These are phyloP conservation scores for Xestia rhomboidea DNA, from an alignment of 2,888 invertebrate species.

Conservation along the genomic window DNA sequence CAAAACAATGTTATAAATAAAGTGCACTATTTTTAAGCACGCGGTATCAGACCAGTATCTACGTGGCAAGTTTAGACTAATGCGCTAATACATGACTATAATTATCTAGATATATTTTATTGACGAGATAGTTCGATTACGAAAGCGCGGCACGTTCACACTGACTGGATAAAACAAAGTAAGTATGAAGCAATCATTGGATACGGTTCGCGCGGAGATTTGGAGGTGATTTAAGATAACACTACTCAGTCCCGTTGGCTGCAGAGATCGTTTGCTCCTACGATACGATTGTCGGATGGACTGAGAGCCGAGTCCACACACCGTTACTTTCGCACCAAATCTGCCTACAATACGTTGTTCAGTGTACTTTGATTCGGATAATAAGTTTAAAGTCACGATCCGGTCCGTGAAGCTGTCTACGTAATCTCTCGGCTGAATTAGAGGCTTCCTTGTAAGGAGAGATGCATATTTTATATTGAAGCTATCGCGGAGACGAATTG, in stretches of 20 bases:
- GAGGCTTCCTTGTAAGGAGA: constrained; percentile 85
- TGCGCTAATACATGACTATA: constrained; percentile 39
- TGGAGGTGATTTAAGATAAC: constrained; percentile 84
- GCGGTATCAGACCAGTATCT: constrained; percentile 2
- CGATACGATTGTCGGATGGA: constrained; percentile 80
- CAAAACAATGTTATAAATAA: background rate
- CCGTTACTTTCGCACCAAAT: constrained; percentile 89
- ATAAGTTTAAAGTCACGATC: constrained; percentile 88
- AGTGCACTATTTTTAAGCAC: constrained; percentile 23
- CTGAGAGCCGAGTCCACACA: constrained; percentile 73
- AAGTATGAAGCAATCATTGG: constrained; percentile 52
- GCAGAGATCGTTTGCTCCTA: constrained; percentile 79
- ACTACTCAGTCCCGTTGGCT: constrained; percentile 85
- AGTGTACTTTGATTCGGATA: constrained; percentile 86
- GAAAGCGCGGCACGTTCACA: constrained; percentile 46
- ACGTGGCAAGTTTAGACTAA: constrained; percentile 3
- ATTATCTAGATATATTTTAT: constrained; percentile 31
- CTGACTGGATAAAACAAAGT: constrained; percentile 51
- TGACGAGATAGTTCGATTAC: constrained; percentile 60
- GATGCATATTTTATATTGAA: constrained; percentile 80
- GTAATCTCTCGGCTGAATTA: constrained; percentile 86
- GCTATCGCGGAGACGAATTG: constrained; percentile 74
- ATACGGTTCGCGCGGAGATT: constrained; percentile 73
- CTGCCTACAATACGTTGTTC: constrained; percentile 87
- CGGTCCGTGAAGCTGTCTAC: constrained; percentile 82